Percentiles rank a stretch among this genome's conserved stretches.
These are phyloP conservation scores for Lagodon rhomboides DNA, from an alignment of 2,797 vertebrate genomes.

Conservation along the genomic window DNA sequence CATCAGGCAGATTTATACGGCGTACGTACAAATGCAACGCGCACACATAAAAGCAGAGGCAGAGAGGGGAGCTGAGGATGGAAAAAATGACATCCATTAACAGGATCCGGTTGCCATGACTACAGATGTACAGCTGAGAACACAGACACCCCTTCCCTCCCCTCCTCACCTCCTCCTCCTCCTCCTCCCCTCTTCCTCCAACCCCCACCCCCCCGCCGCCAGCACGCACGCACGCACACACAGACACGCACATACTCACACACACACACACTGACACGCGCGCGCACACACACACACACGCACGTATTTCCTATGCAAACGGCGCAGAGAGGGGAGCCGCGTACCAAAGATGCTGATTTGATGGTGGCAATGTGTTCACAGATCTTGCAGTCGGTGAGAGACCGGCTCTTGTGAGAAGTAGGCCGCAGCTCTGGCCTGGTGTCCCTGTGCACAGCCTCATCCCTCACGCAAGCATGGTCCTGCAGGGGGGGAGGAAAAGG, in stretches of 20 bases:
- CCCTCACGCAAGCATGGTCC: constrained; percentile 92
- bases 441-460: constrained; percentile 98
- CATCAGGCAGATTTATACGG: constrained; percentile 33
- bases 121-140: constrained; percentile 89
- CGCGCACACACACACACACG: constrained; percentile 24
- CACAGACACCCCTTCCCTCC: constrained; percentile 68
- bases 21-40: constrained; percentile 50
- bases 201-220: constrained; percentile 51
- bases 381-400: constrained; percentile 93
- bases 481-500: constrained; percentile 85
- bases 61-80: constrained; percentile 74
- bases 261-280: constrained; percentile 47
- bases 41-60: constrained; percentile 61
- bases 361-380: constrained; percentile 95
- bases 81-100: constrained; percentile 84
- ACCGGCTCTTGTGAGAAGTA: constrained; percentile 96
- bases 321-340: constrained; percentile 63
- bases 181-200: constrained; percentile 14
- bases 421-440: constrained; percentile 98
- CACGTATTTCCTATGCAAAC: constrained; percentile 46
- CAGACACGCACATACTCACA: constrained; percentile 14
- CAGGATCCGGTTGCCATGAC: constrained; percentile 94
- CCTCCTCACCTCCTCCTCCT: constrained; percentile 40
- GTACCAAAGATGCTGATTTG: constrained; percentile 99
- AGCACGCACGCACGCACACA: constrained; percentile 52